These are phyloP conservation scores for Heliconius erato DNA, from an alignment of 2,888 invertebrate species.

Conservation along the genomic window DNA sequence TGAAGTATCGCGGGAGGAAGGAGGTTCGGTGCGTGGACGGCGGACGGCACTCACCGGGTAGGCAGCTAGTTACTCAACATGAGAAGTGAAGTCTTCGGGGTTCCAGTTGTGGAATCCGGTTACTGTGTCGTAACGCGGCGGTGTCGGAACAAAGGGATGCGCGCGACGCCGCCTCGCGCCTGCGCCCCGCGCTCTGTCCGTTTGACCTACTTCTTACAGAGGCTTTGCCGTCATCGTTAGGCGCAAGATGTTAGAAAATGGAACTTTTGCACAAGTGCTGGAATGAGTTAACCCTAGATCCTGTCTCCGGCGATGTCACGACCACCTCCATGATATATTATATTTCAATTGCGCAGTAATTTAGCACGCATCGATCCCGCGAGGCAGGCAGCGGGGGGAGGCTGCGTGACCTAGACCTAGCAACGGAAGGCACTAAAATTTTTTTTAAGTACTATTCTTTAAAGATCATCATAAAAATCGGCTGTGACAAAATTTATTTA, in stretches of 20 bases:
- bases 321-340: neutral
- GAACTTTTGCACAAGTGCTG: slow-evolving; percentile 29
- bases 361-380: slow-evolving; percentile 4
- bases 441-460: neutral
- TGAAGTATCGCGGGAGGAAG: slow-evolving; percentile 61
- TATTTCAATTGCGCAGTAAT: slow-evolving; percentile 22
- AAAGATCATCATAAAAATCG: neutral
- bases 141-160: slow-evolving; percentile 54
- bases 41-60: slow-evolving; percentile 70
- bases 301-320: neutral
- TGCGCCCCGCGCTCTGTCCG: slow-evolving; percentile 60
- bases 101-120: slow-evolving; percentile 63
- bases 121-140: slow-evolving; percentile 59
- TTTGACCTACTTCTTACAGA: slow-evolving; percentile 66
- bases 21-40: slow-evolving; percentile 46
- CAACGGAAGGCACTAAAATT: slow-evolving; percentile 5
- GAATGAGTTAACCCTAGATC: neutral
- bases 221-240: slow-evolving; percentile 52
- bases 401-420: slow-evolving; percentile 29
- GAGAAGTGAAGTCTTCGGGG: slow-evolving; percentile 58
- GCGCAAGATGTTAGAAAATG: slow-evolving; percentile 45
- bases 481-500: neutral
- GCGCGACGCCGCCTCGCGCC: slow-evolving; percentile 59
- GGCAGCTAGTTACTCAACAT: slow-evolving; percentile 65
- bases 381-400: slow-evolving; percentile 7